A percentile compares a stretch with the other conserved stretches of the same genome.
These are phyloP conservation scores for Nesogale talazaci DNA, from an alignment of 2,113 vertebrate genomes.

Conservation along the genomic window DNA sequence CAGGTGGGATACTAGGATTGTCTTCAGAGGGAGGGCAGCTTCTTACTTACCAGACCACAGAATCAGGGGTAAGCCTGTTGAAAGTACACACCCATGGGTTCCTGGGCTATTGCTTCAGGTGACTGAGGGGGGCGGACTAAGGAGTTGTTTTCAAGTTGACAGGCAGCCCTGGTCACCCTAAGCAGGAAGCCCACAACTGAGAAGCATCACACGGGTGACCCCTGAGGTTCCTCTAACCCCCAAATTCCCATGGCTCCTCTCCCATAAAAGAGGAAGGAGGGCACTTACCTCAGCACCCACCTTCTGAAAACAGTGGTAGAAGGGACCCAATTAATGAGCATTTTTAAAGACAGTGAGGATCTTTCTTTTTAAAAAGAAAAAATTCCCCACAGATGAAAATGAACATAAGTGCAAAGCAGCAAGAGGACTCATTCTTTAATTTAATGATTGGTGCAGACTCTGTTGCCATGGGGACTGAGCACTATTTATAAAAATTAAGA, in stretches of 20 bases:
- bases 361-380: neutral
- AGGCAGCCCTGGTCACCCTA: neutral
- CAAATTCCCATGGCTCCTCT: too few relatives aligned
- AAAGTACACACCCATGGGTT: neutral
- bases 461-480: conserved; percentile 69
- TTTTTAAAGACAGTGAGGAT: conserved; percentile 61
- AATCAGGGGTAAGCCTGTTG: too few relatives aligned
- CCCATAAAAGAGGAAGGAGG: neutral
- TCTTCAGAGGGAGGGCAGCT: accelerated
- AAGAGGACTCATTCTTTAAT: conserved; percentile 78
- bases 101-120: accelerated
- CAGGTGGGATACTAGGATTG: accelerated
- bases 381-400: conserved; percentile 74
- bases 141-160: neutral
- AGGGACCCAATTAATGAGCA: conserved; percentile 46
- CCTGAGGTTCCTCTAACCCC: neutral
- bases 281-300: neutral
- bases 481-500: conserved; percentile 83
- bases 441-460: conserved; percentile 78
- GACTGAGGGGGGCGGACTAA: accelerated
- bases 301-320: neutral
- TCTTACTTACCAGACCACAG: too few relatives aligned
- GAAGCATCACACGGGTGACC: neutral
- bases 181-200: neutral
- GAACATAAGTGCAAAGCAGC: conserved; percentile 78